Conservation (phyloP, 2,113 vertebrate genomes). For the mouse (Mus musculus) region DNA sequence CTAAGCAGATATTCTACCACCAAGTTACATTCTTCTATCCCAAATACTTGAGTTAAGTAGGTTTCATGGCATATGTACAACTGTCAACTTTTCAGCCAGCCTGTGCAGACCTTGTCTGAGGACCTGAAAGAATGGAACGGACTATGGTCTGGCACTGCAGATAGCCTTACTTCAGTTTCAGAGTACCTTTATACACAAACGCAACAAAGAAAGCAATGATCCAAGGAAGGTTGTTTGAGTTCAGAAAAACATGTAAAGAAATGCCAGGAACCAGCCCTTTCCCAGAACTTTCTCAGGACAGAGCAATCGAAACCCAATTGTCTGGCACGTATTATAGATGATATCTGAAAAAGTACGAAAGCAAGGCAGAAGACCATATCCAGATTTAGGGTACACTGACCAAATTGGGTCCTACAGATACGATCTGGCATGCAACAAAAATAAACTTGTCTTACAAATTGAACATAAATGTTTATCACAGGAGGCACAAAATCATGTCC, state of each 20-base stretch:
- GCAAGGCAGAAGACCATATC: background rate
- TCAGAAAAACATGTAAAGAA: background rate
- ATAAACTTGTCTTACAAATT: background rate
- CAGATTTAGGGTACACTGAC: background rate
- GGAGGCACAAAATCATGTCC: background rate
- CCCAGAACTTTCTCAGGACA: background rate
- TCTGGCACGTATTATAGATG: background rate
- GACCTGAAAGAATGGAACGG: background rate
- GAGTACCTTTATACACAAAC: background rate
- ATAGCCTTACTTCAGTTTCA: background rate
- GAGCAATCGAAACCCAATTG: background rate
- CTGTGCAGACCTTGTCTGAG: background rate
- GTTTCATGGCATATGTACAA: background rate
- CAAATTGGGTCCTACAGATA: background rate
- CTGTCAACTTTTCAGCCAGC: background rate
- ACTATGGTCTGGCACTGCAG: background rate
- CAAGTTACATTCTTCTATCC: background rate
- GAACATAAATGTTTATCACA: background rate
- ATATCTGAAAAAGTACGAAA: background rate
- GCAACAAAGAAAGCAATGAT: background rate
- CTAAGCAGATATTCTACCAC: too few species aligned
- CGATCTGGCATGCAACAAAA: background rate
- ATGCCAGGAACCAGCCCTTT: background rate
- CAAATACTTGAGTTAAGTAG: background rate
- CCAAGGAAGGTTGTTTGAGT: background rate